phyloP scores from a whole-genome alignment of 2,113 vertebrate species.

The Ceyx cyanopectus region DNA sequence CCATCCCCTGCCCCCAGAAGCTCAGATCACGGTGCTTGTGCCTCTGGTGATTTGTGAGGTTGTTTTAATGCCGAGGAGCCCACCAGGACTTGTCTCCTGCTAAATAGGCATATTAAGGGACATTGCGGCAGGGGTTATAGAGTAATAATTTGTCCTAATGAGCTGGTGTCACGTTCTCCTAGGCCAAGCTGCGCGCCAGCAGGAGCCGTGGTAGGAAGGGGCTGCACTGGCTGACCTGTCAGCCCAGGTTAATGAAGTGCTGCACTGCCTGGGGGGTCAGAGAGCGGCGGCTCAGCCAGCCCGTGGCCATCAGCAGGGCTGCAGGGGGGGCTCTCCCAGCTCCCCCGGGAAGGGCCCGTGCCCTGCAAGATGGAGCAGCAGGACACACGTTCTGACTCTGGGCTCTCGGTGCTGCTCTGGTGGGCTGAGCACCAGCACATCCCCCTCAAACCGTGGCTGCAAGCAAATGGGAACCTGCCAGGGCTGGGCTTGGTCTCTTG shows the following conservation, averaged over 20 bases:
- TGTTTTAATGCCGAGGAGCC: conserved; percentile 62
- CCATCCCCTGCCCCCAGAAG: rapidly evolving
- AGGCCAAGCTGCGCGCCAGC: background rate
- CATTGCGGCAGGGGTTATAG: conserved; percentile 63
- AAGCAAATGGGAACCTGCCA: background rate
- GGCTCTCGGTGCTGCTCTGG: background rate
- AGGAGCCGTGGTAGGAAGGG: background rate
- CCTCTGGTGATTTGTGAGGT: conserved; percentile 68
- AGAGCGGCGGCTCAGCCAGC: conserved; percentile 13
- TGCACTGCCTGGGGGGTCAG: background rate
- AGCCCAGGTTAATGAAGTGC: conserved; percentile 61
- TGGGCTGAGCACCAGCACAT: background rate
- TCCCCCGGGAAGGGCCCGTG: background rate
- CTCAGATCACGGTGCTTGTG: background rate
- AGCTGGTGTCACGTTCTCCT: conserved; percentile 59
- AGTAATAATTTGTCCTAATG: conserved; percentile 67
- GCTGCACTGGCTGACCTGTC: conserved; percentile 34
- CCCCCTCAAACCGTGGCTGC: background rate
- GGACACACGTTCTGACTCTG: background rate
- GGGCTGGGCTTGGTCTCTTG: background rate
- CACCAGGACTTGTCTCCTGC: conserved; percentile 69
- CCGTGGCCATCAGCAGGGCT: rapidly evolving
- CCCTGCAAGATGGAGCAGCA: conserved; percentile 57
- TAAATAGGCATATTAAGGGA: conserved; percentile 74
- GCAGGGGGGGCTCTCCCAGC: background rate